Evolutionary conservation across 2,888 invertebrate species (phyloP).

Genomic region (Sthenelais limicola): DNA sequence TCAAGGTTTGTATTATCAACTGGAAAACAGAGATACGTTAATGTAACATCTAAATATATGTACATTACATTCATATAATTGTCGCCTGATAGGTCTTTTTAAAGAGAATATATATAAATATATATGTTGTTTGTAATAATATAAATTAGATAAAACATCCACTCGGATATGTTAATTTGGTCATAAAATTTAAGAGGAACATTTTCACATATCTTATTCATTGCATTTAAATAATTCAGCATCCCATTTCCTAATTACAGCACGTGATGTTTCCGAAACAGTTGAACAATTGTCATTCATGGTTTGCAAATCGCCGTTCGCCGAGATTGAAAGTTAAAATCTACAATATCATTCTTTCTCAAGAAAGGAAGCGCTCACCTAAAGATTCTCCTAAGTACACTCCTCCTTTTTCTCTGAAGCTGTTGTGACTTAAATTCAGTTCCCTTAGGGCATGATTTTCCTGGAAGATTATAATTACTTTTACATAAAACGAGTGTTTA

Average conservation of each 20-base stretch:
- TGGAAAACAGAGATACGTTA: slow-evolving; percentile 4
- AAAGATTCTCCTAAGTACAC: slow-evolving; percentile 8
- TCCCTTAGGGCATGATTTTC: slow-evolving; percentile 27
- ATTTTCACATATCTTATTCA: no score
- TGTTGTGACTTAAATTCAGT: slow-evolving; percentile 24
- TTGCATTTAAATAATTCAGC: no score
- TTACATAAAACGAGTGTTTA: not conserved
- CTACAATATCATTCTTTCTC: not conserved
- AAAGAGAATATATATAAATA: not conserved
- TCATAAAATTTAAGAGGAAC: no score
- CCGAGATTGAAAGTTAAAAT: not conserved
- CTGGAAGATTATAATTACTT: not conserved
- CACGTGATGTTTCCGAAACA: no score
- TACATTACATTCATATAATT: not conserved
- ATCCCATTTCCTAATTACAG: no score
- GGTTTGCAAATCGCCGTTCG: no score
- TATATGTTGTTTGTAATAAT: not conserved
- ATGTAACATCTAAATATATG: slow-evolving; percentile 1
- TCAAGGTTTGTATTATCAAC: slow-evolving; percentile 52
- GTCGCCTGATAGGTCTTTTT: not conserved
- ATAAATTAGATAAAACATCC: not conserved
- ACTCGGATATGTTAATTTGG: not conserved
- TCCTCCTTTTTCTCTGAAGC: slow-evolving; percentile 32
- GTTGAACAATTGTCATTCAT: no score
- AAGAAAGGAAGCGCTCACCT: not conserved